Conservation (phyloP, 1,140 invertebrate species). For the Bombus superbus region DNA sequence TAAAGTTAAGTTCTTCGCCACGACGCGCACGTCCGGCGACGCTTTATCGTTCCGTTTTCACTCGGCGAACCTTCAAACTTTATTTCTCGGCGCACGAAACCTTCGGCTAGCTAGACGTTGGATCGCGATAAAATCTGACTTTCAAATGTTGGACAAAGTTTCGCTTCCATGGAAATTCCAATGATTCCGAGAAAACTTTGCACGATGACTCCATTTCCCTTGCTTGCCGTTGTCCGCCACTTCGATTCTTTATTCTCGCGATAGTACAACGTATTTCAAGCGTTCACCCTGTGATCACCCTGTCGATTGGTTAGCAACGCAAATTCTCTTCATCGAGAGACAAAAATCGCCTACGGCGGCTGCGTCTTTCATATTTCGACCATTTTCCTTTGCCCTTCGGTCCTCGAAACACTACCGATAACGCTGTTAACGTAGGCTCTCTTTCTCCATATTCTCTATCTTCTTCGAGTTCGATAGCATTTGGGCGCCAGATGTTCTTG, state of each 20-base stretch:
- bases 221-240: not conserved
- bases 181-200: conserved; percentile 22
- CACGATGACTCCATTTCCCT: conserved; percentile 19
- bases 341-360: not conserved
- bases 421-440: not conserved
- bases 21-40: not conserved
- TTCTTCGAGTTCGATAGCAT: not conserved
- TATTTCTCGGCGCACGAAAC: not conserved
- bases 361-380: not conserved
- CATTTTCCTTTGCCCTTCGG: not conserved
- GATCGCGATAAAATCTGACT: conserved; percentile 48
- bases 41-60: not conserved
- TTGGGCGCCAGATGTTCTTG: not conserved
- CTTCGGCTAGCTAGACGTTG: not conserved
- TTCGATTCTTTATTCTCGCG: conserved; percentile 8
- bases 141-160: conserved; percentile 21
- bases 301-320: not conserved
- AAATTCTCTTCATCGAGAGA: not conserved
- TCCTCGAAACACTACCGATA: not conserved
- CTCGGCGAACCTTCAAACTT: not conserved
- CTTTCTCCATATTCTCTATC: not conserved
- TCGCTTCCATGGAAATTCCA: conserved; percentile 13
- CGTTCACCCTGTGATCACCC: too few relatives aligned
- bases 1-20: conserved; percentile 1
- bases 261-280: not conserved